Percentiles rank a stretch among this genome's conserved stretches.
Conservation (phyloP, 1,140 invertebrate genomes). For the Drosophila ohnishii region DNA sequence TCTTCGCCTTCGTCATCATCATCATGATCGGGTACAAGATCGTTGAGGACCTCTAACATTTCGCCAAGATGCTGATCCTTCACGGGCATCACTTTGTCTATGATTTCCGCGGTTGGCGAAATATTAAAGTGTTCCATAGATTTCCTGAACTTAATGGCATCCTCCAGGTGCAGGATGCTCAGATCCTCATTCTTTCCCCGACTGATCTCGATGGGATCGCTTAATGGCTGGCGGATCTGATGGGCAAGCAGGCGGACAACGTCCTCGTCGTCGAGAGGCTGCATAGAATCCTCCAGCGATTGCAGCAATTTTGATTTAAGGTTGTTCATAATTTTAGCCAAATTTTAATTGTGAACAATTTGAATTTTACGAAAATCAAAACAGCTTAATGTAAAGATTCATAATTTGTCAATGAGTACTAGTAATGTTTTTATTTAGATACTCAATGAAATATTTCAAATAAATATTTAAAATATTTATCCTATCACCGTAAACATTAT, state of each 20-base stretch:
- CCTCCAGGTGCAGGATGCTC: conserved; percentile 51
- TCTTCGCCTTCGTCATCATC: conserved; percentile 21
- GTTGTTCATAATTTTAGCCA: conserved; percentile 43
- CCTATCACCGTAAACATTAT: no score
- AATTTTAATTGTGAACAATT: conserved; percentile 16
- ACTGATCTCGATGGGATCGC: conserved; percentile 41
- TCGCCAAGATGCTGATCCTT: conserved; percentile 50
- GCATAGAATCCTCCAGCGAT: conserved; percentile 49
- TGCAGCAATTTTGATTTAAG: conserved; percentile 65
- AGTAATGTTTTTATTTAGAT: background rate
- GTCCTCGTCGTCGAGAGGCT: conserved; percentile 42
- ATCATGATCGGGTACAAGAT: background rate
- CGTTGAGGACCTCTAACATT: conserved; percentile 22
- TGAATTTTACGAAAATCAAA: background rate
- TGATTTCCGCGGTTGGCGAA: conserved; percentile 10
- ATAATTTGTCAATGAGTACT: background rate
- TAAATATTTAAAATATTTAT: background rate
- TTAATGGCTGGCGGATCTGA: conserved; percentile 48
- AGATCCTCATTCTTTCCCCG: conserved; percentile 26
- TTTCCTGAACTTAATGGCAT: conserved; percentile 34
- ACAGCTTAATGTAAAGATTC: conserved; percentile 2
- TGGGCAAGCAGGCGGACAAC: conserved; percentile 45
- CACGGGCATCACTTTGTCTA: conserved; percentile 55
- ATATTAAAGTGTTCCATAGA: conserved; percentile 46
- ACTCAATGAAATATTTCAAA: background rate